Base-by-base conservation (phyloP, 2,888 invertebrate genomes). In the Artemia sinica region DNA sequence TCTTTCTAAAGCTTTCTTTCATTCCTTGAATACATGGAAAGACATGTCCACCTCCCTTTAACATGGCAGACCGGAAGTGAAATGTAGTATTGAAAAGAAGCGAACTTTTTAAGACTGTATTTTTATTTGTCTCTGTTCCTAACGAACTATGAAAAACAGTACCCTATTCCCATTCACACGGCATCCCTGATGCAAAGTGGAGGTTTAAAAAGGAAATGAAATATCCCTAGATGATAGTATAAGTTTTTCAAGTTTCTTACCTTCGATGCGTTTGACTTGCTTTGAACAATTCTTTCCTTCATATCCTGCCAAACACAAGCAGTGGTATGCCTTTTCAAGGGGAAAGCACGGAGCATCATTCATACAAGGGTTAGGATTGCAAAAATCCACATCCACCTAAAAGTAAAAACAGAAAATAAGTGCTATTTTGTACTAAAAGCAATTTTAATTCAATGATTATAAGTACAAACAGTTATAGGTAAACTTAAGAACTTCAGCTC, bases 291-390 rank as follows among this genome's bases (percentile, higher is more conserved):
- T 91, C 77, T 87, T 88, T 72, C 92, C 92, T 75, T 86, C 85
- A 85, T 89, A 91, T 74, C 86, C 87, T 72, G 85, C 84, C n/a
- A 88, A 85, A 79, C 93, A 93, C 78, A 88, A 89, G 78, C 93
- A 93, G 77, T 91, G 89, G 79, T 91, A 92, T 77, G 90, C 88
- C 6, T 73, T 87, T 86, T 75, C 89, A 91, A 10, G 90, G 88
- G 75, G 91, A 78, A 88, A 86, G 78, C 93, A 93, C 48, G 85
- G 85, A 18, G 90, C 90, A 28, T 87, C 87, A 79, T 92, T 91
- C 71, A 84, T 84, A 78, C 94, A 94, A 4, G 93, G 92, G 72
- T 88, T 85, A 63, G 87, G 86, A 72, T 87, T 89, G 81, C 94
- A 94, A 77, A 92, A 90, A 77, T 91, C 89, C 75, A 88, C 86